Evolutionary conservation across 2,113 vertebrate species (phyloP).

Genomic region (Sphaerodactylus townsendi): DNA sequence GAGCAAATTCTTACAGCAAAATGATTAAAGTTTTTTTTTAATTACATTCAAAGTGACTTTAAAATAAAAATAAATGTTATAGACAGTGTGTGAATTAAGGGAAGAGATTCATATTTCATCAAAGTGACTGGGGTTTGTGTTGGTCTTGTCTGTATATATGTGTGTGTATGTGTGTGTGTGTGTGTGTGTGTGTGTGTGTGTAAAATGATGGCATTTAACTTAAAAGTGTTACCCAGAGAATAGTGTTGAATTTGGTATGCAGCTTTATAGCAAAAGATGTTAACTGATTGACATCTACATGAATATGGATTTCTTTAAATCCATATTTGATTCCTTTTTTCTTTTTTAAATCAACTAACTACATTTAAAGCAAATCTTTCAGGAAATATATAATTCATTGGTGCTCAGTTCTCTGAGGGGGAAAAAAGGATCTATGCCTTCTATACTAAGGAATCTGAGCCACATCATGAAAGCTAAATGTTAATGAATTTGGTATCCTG

Average conservation of each 20-base stretch:
- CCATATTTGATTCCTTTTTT: constrained; percentile 37
- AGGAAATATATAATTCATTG: constrained; percentile 43
- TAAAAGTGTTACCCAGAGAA: constrained; percentile 48
- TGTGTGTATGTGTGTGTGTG: neutral
- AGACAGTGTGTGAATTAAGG: neutral
- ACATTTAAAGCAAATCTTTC: constrained; percentile 40
- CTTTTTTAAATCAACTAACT: constrained; percentile 41
- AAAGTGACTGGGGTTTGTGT: neutral
- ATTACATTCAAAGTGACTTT: constrained; percentile 48
- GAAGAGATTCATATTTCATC: constrained; percentile 3
- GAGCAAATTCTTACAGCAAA: constrained; percentile 56
- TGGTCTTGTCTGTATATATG: constrained; percentile 13
- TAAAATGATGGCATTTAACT: constrained; percentile 34
- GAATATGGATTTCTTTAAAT: constrained; percentile 57
- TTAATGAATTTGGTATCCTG: neutral
- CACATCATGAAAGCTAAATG: neutral
- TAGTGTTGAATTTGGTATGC: constrained; percentile 35
- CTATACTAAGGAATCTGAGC: fast-evolving
- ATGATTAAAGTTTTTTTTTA: constrained; percentile 59
- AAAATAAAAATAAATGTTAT: constrained; percentile 63
- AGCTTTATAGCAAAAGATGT: constrained; percentile 41
- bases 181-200: neutral
- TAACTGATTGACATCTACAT: constrained; percentile 44
- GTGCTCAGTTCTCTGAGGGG: neutral
- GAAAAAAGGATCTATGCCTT: neutral